phyloP scores from a whole-genome alignment of 2,888 invertebrate species.

The Agriotes lineatus region DNA sequence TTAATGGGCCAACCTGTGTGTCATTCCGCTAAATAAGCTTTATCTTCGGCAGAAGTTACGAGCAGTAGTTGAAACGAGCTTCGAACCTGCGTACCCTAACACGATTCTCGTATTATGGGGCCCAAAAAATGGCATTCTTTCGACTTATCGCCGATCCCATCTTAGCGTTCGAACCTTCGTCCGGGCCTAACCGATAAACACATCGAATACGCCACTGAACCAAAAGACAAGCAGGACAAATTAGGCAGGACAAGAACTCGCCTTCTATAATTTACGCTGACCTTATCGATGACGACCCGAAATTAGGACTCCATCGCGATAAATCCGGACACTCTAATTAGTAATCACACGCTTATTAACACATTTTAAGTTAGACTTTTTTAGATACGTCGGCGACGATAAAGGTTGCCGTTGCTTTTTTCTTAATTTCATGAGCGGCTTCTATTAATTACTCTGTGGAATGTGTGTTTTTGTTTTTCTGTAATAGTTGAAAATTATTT shows the following conservation, averaged over 20 bases:
- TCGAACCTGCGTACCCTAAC: constrained; percentile 50
- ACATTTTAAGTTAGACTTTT: constrained; percentile 24
- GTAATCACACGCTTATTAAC: constrained; percentile 42
- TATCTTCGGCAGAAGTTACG: constrained; percentile 47
- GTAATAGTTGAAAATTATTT: too few species aligned
- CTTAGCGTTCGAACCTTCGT: constrained; percentile 60
- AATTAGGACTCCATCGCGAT: constrained; percentile 43
- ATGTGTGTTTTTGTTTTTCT: too few species aligned
- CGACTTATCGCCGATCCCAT: constrained; percentile 55
- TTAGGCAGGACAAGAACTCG: constrained; percentile 63
- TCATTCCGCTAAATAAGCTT: constrained; percentile 42
- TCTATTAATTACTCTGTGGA: too few species aligned
- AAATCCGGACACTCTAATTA: constrained; percentile 42
- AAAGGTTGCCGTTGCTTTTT: too few species aligned
- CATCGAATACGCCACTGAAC: constrained; percentile 62
- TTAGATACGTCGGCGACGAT: too few species aligned
- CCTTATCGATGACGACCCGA: constrained; percentile 50
- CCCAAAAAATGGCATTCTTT: constrained; percentile 61
- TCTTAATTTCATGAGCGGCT: too few species aligned
- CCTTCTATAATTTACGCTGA: constrained; percentile 63
- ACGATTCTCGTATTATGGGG: constrained; percentile 57
- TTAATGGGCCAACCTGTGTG: constrained; percentile 49
- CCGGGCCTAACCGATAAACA: constrained; percentile 62
- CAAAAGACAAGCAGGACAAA: constrained; percentile 63
- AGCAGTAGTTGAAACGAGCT: constrained; percentile 47